phyloP scores from a whole-genome alignment of 1,140 invertebrate genomes.

The Papilio dardanus region DNA sequence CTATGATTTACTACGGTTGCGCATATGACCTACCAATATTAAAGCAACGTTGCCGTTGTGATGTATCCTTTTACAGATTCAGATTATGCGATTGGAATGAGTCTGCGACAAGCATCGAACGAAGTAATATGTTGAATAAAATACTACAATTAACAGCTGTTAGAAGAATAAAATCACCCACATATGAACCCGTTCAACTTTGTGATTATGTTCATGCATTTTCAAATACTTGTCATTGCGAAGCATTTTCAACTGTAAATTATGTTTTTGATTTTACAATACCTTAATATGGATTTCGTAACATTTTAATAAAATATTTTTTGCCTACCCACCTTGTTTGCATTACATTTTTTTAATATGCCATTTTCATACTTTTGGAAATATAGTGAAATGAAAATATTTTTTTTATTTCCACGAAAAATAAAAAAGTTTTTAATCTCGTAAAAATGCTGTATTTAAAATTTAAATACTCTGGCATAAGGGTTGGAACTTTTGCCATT shows the following conservation, averaged over 20 bases:
- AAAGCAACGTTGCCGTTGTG: conserved; percentile 93
- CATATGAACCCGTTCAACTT: conserved; percentile 86
- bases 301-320: neutral
- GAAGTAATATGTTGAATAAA: conserved; percentile 89
- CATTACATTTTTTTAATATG: neutral
- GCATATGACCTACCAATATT: conserved; percentile 95
- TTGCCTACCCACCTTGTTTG: neutral
- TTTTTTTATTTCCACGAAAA: neutral
- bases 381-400: neutral
- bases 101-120: conserved; percentile 78
- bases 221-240: conserved; percentile 84
- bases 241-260: conserved; percentile 87
- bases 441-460: neutral
- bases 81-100: conserved; percentile 95
- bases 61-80: conserved; percentile 91
- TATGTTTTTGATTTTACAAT: conserved; percentile 87
- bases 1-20: conserved; percentile 97
- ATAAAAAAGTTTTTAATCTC: neutral
- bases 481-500: neutral
- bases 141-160: conserved; percentile 87
- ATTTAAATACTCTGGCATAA: neutral
- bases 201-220: conserved; percentile 89
- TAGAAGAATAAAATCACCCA: conserved; percentile 88
- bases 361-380: neutral
- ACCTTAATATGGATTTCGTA: conserved; percentile 44